These are phyloP conservation scores for Prorops nasuta DNA, from an alignment of 1,140 invertebrate genomes.

Conservation along the genomic window DNA sequence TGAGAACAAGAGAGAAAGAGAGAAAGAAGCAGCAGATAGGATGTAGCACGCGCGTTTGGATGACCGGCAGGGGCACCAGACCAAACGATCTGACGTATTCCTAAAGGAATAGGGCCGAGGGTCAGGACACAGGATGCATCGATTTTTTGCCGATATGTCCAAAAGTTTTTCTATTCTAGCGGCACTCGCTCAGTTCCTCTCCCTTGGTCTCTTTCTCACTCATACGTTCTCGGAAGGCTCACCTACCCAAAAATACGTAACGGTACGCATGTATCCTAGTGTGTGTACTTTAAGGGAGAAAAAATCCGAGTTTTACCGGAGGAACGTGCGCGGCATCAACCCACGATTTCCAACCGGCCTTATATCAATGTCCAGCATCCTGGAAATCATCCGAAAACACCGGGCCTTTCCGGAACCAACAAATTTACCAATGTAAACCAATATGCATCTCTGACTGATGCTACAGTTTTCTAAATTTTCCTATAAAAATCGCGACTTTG, in stretches of 20 bases:
- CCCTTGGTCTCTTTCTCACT: not conserved
- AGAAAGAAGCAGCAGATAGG: conserved; percentile 6
- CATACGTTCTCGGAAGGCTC: not conserved
- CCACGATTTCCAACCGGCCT: conserved; percentile 4
- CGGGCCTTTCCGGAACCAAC: no score
- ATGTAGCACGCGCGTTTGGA: not conserved
- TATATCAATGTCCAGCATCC: no score
- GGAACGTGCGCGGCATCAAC: conserved; percentile 30
- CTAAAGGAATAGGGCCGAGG: conserved; percentile 18
- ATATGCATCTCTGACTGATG: no score
- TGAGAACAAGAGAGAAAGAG: no score
- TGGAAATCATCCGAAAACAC: no score
- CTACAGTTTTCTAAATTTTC: no score
- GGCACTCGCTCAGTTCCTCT: no score
- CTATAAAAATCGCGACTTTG: no score
- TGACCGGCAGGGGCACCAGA: conserved; percentile 3
- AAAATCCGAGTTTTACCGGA: no score
- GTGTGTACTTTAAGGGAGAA: no score
- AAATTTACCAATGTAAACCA: no score
- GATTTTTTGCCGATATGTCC: not conserved
- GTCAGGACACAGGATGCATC: conserved; percentile 31
- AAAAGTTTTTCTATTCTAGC: no score
- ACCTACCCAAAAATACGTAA: conserved; percentile 41
- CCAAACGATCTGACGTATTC: conserved; percentile 1
- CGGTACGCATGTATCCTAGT: conserved; percentile 28